phyloP scores from a whole-genome alignment of 2,888 invertebrate species.

The Caenorhabditis virilis region DNA sequence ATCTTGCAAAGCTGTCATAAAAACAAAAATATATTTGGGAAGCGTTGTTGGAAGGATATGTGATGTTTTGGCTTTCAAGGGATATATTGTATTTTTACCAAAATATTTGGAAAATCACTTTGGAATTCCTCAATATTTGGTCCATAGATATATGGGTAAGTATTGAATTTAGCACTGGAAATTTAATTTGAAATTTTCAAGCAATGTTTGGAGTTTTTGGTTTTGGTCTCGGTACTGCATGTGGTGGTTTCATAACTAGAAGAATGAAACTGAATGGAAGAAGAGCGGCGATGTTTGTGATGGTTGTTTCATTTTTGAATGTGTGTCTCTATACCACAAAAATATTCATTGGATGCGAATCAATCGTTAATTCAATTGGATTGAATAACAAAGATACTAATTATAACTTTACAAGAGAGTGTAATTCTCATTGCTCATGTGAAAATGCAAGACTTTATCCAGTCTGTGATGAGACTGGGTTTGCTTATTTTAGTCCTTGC shows the following conservation, averaged over 20 bases:
- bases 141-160: conserved; percentile 66
- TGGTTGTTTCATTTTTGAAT: conserved; percentile 59
- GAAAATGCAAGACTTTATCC: conserved; percentile 68
- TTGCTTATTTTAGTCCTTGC: conserved; percentile 69
- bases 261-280: conserved; percentile 52
- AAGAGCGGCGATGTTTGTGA: conserved; percentile 55
- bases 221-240: conserved; percentile 63
- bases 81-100: conserved; percentile 67
- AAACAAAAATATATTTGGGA: conserved; percentile 59
- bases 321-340: conserved; percentile 56
- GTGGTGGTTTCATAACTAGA: conserved; percentile 57
- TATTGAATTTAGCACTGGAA: background rate
- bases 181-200: conserved; percentile 23
- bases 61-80: conserved; percentile 68
- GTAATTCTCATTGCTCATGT: conserved; percentile 69
- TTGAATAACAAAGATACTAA: conserved; percentile 43
- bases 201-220: conserved; percentile 68
- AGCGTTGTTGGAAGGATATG: conserved; percentile 64
- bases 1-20: conserved; percentile 55
- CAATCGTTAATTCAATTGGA: conserved; percentile 61
- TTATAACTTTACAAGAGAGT: conserved; percentile 63
- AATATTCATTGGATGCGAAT: conserved; percentile 64
- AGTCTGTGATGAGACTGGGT: conserved; percentile 67
- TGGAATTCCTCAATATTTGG: conserved; percentile 67
- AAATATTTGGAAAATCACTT: conserved; percentile 69